These are phyloP conservation scores for Aspidiotus destructor DNA, from an alignment of 2,888 invertebrate species.

Conservation along the genomic window DNA sequence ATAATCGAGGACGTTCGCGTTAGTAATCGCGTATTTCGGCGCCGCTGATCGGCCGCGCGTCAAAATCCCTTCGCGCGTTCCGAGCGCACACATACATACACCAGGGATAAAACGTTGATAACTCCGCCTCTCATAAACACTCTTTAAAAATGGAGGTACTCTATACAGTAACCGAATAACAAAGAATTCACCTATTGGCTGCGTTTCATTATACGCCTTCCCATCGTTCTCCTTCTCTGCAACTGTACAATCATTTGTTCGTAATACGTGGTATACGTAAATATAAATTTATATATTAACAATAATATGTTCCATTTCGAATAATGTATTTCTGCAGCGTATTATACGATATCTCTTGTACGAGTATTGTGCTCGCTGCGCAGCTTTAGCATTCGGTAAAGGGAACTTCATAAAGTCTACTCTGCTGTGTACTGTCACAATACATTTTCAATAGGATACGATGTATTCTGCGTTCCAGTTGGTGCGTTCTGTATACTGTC, in stretches of 20 bases:
- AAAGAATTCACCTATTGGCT: constrained; percentile 21
- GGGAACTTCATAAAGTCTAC: too few relatives aligned
- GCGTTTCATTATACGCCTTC: constrained; percentile 13
- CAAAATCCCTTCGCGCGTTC: constrained; percentile 15
- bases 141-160: constrained; percentile 31
- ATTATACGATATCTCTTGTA: too few relatives aligned
- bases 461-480: too few relatives aligned
- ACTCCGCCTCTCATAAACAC: constrained; percentile 29
- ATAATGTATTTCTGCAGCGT: too few relatives aligned
- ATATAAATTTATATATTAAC: too few relatives aligned
- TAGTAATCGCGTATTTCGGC: background rate
- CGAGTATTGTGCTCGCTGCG: too few relatives aligned
- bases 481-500: too few relatives aligned
- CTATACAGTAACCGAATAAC: constrained; percentile 27
- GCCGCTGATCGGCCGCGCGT: background rate
- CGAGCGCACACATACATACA: background rate
- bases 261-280: too few relatives aligned
- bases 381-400: too few relatives aligned
- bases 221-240: constrained; percentile 22
- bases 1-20: background rate
- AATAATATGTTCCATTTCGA: too few relatives aligned
- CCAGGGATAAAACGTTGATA: background rate
- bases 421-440: too few relatives aligned
- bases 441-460: too few relatives aligned
- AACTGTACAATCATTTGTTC: background rate